Base-by-base conservation (phyloP, 2,797 vertebrate species). In the Hyperoplus lanceolatus region DNA sequence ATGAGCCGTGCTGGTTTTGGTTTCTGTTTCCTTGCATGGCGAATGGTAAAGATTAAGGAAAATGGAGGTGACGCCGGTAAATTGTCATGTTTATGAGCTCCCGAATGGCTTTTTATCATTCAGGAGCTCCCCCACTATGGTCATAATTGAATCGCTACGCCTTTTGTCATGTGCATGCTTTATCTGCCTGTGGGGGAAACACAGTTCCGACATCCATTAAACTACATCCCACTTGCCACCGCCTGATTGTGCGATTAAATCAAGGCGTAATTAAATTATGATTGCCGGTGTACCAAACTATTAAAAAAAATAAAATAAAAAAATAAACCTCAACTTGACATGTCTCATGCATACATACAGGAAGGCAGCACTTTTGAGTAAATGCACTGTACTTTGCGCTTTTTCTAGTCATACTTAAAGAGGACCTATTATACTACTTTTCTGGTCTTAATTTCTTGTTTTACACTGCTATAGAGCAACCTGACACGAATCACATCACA, bases 251-350 rank as follows among this genome's bases (percentile, higher is more conserved):
- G 56, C 71, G 75, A 81, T 83, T 79, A 76, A 88, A 89, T 87
- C 72, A 87, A 80, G 66, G 55, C 46, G 29, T 83, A 82, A 84
- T 89, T 85, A 85, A 85, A 78, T 87, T 79, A 70, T 84, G 66
- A 83, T 75, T 80, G 70, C 62, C 0, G 5, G n/a, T 70, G 39
- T 42, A 67, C 18, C 38, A 60, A 76, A 79, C 76, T 69, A 29
- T 29, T 29, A 29, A 29, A 29, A 29, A 29, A 29, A 29, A 3
- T 21, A 21, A 29, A 29, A 29, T 3, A 3, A 3, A 29, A 3
- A 29, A 54, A 82, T 50, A 75, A 63, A 83, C 69, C 64, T 70
- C 71, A 70, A 63, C 56, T 81, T 80, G 76, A 77, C 54, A 55
- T 42, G 39, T 41, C 36, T 56, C 49, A 46, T 2, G 8, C 48